Evolutionary conservation across 2,888 invertebrate species (phyloP).

Genomic region (Apamea crenata): DNA sequence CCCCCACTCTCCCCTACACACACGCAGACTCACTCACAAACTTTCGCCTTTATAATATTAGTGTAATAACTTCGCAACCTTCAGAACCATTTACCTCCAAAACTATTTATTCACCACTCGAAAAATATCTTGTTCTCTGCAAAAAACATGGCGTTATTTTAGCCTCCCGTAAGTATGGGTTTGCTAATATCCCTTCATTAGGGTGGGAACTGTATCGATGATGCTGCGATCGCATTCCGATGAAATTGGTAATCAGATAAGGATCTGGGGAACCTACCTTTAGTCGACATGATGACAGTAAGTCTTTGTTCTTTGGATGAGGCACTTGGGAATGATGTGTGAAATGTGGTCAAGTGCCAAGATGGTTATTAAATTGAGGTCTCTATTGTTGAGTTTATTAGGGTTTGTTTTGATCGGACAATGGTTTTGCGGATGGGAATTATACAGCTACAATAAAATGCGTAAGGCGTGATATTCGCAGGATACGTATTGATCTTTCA

Average conservation of each 20-base stretch:
- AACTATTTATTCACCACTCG: slow-evolving; percentile 52
- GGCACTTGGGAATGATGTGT: slow-evolving; percentile 67
- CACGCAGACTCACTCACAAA: no score
- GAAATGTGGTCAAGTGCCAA: slow-evolving; percentile 30
- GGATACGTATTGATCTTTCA: slow-evolving; percentile 3
- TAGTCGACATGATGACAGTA: slow-evolving; percentile 59
- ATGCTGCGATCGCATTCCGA: slow-evolving; percentile 84
- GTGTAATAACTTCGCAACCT: not conserved
- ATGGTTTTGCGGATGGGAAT: not conserved
- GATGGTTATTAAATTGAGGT: slow-evolving; percentile 35
- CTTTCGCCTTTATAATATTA: no score
- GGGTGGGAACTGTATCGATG: slow-evolving; percentile 81
- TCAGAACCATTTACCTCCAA: slow-evolving; percentile 5
- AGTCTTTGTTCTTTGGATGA: slow-evolving; percentile 68
- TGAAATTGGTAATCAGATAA: slow-evolving; percentile 88
- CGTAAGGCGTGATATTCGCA: not conserved
- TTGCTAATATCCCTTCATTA: slow-evolving; percentile 84
- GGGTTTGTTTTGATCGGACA: slow-evolving; percentile 17
- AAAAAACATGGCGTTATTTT: slow-evolving; percentile 71
- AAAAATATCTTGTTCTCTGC: slow-evolving; percentile 61
- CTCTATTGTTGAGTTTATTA: slow-evolving; percentile 47
- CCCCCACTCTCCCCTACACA: no score
- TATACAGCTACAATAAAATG: slow-evolving; percentile 19
- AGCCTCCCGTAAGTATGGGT: slow-evolving; percentile 71
- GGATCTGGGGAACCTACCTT: slow-evolving; percentile 72